A percentile compares a stretch with the other conserved stretches of the same genome.
These are phyloP conservation scores for Cremastobaeus sp. DNA, from an alignment of 2,888 invertebrate species.

Conservation along the genomic window DNA sequence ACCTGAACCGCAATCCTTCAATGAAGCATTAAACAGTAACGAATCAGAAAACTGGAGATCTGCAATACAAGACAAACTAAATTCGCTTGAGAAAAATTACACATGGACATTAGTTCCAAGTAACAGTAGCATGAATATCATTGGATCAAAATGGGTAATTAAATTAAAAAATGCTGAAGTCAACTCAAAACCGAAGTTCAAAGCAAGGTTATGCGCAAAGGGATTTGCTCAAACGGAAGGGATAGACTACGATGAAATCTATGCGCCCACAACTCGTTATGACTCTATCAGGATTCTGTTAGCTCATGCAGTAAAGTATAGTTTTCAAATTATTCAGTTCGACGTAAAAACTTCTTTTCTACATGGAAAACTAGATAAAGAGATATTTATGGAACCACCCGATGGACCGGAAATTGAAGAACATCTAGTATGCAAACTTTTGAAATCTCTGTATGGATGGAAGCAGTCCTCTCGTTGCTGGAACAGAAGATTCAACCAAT, in stretches of 20 bases:
- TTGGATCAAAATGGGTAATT: constrained; percentile 19
- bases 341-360: constrained; percentile 56
- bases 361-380: constrained; percentile 46
- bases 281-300: constrained; percentile 40
- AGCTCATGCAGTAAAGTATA: constrained; percentile 23
- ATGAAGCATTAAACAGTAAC: neutral
- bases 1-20: neutral
- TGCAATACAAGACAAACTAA: neutral
- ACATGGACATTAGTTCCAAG: neutral
- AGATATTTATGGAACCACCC: constrained; percentile 48
- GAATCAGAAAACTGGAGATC: constrained; percentile 4
- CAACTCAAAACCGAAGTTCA: neutral
- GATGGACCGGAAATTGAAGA: constrained; percentile 14
- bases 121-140: neutral
- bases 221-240: neutral
- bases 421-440: constrained; percentile 17
- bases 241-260: neutral
- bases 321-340: constrained; percentile 48
- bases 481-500: constrained; percentile 20
- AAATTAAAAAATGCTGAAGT: constrained; percentile 5
- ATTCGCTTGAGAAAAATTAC: neutral
- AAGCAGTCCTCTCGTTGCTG: constrained; percentile 37
- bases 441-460: constrained; percentile 27
- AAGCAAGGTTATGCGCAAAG: constrained; percentile 3
- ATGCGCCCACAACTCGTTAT: constrained; percentile 2